Conservation (phyloP, 2,113 vertebrate genomes). For the Coreoperca whiteheadi region DNA sequence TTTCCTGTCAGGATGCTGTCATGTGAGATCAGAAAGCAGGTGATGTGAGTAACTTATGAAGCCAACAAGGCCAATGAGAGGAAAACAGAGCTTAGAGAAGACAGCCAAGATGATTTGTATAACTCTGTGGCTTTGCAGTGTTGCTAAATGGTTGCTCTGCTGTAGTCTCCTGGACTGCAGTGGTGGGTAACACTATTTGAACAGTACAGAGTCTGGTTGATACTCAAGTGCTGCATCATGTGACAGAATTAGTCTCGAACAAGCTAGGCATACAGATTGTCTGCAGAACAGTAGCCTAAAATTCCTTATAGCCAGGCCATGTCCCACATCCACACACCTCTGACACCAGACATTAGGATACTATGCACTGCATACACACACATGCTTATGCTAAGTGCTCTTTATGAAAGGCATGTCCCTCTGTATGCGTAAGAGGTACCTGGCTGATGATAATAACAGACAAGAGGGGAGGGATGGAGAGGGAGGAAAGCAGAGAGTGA, state of each 20-base stretch:
- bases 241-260: slow-evolving; percentile 10
- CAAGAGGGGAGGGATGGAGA: slow-evolving; percentile 28
- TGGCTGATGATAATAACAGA: slow-evolving; percentile 72
- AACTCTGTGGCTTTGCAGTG: slow-evolving; percentile 16
- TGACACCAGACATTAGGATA: slow-evolving; percentile 16
- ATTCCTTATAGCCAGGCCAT: neutral
- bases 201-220: neutral
- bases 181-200: neutral
- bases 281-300: slow-evolving; percentile 31
- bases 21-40: slow-evolving; percentile 2
- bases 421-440: slow-evolving; percentile 47
- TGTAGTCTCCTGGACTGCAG: slow-evolving; percentile 27
- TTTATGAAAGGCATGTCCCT: slow-evolving; percentile 33
- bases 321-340: slow-evolving; percentile 14
- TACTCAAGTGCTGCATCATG: slow-evolving; percentile 1
- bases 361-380: neutral
- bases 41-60: slow-evolving; percentile 5
- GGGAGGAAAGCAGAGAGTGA: slow-evolving; percentile 28
- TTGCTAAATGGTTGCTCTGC: slow-evolving; percentile 45
- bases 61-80: slow-evolving; percentile 23
- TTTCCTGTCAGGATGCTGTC: slow-evolving; percentile 9
- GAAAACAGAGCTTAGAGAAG: slow-evolving; percentile 14
- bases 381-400: slow-evolving; percentile 5
- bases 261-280: neutral
- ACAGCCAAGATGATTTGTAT: slow-evolving; percentile 12